These are phyloP conservation scores for Ennomos fuscantarius DNA, from an alignment of 2,888 invertebrate species.

Conservation along the genomic window DNA sequence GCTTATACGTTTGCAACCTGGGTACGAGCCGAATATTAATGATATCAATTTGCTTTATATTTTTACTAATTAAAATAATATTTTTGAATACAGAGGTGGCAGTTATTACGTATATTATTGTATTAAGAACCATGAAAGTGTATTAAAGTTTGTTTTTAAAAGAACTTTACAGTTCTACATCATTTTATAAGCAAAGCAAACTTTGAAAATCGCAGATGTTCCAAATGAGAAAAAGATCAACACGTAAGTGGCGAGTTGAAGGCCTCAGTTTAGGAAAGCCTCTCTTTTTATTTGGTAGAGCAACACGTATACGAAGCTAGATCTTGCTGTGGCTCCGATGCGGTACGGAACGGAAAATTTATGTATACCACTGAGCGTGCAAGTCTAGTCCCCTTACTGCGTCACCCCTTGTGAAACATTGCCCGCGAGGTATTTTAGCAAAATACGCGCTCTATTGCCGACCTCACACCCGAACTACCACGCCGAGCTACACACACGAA, in stretches of 20 bases:
- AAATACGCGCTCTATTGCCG: conserved; percentile 64
- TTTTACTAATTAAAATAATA: conserved; percentile 29
- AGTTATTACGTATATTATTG: too few species aligned
- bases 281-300: conserved; percentile 72
- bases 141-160: too few species aligned
- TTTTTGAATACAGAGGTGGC: too few species aligned
- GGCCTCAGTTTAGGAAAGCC: conserved; percentile 1
- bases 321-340: conserved; percentile 79
- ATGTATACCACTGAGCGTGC: conserved; percentile 76
- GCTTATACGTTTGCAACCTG: conserved; percentile 43
- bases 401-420: conserved; percentile 59
- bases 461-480: conserved; percentile 38
- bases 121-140: too few species aligned
- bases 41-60: conserved; percentile 42
- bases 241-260: background rate
- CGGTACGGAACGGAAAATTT: conserved; percentile 79
- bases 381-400: conserved; percentile 66
- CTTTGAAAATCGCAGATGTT: background rate
- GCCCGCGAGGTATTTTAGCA: conserved; percentile 54
- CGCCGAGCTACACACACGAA: conserved; percentile 43
- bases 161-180: too few species aligned
- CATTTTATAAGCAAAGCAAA: background rate
- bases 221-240: too few species aligned
- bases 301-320: conserved; percentile 68
- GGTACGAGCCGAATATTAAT: conserved; percentile 47